A percentile compares a stretch with the other conserved stretches of the same genome.
These are phyloP conservation scores for Archips xylosteana DNA, from an alignment of 2,888 invertebrate species.

Conservation along the genomic window DNA sequence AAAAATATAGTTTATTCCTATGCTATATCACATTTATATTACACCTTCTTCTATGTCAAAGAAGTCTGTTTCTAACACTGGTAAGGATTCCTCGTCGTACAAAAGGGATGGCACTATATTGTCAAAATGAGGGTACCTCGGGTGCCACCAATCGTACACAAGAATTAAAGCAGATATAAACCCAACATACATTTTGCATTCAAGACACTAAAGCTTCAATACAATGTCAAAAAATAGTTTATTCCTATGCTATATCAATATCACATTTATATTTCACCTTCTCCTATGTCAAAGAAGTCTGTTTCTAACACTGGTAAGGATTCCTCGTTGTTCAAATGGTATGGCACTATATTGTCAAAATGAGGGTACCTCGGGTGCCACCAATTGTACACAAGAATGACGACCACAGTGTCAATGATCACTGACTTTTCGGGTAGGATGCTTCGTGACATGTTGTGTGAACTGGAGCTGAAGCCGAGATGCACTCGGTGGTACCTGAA, in stretches of 20 bases:
- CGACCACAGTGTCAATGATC: slow-evolving; percentile 66
- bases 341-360: slow-evolving; percentile 62
- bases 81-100: slow-evolving; percentile 61
- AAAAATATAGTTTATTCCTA: slow-evolving; percentile 14
- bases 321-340: slow-evolving; percentile 59
- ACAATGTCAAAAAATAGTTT: too few species aligned
- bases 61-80: slow-evolving; percentile 66
- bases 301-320: slow-evolving; percentile 62
- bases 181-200: too few species aligned
- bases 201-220: too few species aligned
- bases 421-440: slow-evolving; percentile 66
- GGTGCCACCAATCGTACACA: slow-evolving; percentile 90
- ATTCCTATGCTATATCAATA: background rate
- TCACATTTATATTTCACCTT: slow-evolving; percentile 16
- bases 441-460: slow-evolving; percentile 58
- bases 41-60: slow-evolving; percentile 49
- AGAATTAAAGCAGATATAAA: too few species aligned
- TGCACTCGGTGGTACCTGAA: slow-evolving; percentile 83
- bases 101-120: slow-evolving; percentile 57
- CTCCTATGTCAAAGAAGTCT: slow-evolving; percentile 59
- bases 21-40: slow-evolving; percentile 8
- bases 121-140: slow-evolving; percentile 71
- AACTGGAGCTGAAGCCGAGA: slow-evolving; percentile 78
- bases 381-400: slow-evolving; percentile 85
- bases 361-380: slow-evolving; percentile 86